Evolutionary conservation across 2,113 vertebrate genomes (phyloP), one percentile per base, ranked within the genome.

Genomic region (Athene cunicularia): DNA sequence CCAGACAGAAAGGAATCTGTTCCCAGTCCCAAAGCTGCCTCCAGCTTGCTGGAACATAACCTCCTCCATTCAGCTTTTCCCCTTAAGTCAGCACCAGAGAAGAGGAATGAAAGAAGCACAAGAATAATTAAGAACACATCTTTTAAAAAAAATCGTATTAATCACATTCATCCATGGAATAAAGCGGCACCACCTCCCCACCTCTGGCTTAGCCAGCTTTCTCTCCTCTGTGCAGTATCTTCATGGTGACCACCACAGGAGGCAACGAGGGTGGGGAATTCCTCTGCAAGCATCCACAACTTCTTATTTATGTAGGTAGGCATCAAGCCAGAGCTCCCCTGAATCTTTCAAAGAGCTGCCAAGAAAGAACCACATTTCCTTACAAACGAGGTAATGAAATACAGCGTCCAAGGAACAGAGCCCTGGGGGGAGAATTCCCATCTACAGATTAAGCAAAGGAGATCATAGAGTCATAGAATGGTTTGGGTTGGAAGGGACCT

Each of bases 281-380:
- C 80, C 37, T 96, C 96, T 67, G 91, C 35, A 56, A 32, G 45
- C 23, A 91, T 55, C 71, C 43, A 43, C 70, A 79, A 85, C 62
- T 79, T 64, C 87, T 97, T 98, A 99, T 64, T 98, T 98, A 85
- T 99, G 98, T 18, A 99, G 98, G 21, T 99, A 99, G 35, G 98
- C 98, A 28, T 99, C 98, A 1, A 98, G 96, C 98, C 98, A 99
- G 74, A 98, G 97, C 58, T 99, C 98, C n/a, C 98, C 98, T 1
- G 98, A 99, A 83, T 98, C 98, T 91, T 98, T 99, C 93, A 99
- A 97, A 72, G 98, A 99, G 93, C 98, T 99, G 98, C 33, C 86
- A 96, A 32, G 81, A 62, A 88, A 79, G 76, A 88, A 86, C 5
- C 45, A 41, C 33, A 86, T 77, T 95, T 86, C 39, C 55, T 94